Base-by-base conservation (phyloP, 2,797 vertebrate genomes). In the Pangasius krempfi region DNA sequence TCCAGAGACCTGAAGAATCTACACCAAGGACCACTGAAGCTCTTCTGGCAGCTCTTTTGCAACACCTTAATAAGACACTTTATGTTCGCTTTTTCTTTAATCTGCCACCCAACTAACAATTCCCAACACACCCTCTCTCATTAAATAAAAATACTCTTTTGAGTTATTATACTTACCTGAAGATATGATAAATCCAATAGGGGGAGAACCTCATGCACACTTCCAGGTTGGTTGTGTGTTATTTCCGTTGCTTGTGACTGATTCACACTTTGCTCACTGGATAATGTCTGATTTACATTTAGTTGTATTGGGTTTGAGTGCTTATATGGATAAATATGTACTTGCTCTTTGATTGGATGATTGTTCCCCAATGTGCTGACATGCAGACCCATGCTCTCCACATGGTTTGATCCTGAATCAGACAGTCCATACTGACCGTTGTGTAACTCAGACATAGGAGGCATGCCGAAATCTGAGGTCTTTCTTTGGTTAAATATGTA, bases 121-220 rank as follows among this genome's bases (percentile, higher is more conserved):
- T 7, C n/a, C 75, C 12, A 50, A 47, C 10, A n/a, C 44, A 76
- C 20, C 50, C 14, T 60, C 2, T 40, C 56, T 44, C 22, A 44
- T 40, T 44, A 20, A 82, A 82, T 44, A 47, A 83, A 81, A 30
- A 44, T 40, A 6, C 27, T 60, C 18, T 40, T 50, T 50, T 16
- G 18, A 27, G 20, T 20, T 62, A 52, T 18, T 70, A 60, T 66
- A 73, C 84, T 85, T 82, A 92, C 92, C 92, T 91, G 88, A 85
- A 80, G 56, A 87, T 89, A 86, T 58, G 91, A 91, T 44, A 83
- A 44, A 47, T 92, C 89, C 86, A 89, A 18, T 37, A 84, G n/a
- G 5, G 72, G 85, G 14, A 89, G 76, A 52, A 79, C 82, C 20
- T 86, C 72, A 22, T 58, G 78, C 20, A 37, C 40, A 25, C 20